Evolutionary conservation across 2,797 vertebrate genomes (phyloP).

Genomic region (Sandelia bainsii): DNA sequence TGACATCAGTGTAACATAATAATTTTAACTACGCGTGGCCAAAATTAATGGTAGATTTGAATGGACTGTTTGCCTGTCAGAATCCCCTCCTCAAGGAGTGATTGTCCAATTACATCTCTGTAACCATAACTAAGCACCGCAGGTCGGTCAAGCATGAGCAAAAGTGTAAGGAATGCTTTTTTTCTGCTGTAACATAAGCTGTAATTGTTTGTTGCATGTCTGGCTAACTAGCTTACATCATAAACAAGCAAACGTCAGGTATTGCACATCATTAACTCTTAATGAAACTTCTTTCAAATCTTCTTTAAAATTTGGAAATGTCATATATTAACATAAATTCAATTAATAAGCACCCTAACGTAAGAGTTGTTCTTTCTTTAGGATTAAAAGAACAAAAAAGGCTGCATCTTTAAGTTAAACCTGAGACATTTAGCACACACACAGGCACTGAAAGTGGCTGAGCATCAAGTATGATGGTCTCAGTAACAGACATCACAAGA

Average conservation of each 20-base stretch:
- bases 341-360: neutral
- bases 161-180: neutral
- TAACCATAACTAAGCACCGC: neutral
- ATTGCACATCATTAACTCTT: no score
- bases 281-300: no score
- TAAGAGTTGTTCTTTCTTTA: neutral
- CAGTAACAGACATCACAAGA: slow-evolving; percentile 72
- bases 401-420: slow-evolving; percentile 19
- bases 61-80: slow-evolving; percentile 4
- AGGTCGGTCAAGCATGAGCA: neutral
- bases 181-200: neutral
- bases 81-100: neutral
- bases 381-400: neutral
- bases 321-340: no score
- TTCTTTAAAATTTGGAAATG: no score
- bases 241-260: no score
- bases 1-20: slow-evolving; percentile 25
- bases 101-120: neutral
- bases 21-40: neutral
- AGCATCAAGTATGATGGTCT: slow-evolving; percentile 52
- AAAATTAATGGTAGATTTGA: slow-evolving; percentile 25
- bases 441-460: neutral
- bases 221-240: no score
- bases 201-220: neutral
- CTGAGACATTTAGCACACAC: slow-evolving; percentile 20